Evolutionary conservation across 1,140 invertebrate genomes (phyloP).

Genomic region (Heliconius hermathena): DNA sequence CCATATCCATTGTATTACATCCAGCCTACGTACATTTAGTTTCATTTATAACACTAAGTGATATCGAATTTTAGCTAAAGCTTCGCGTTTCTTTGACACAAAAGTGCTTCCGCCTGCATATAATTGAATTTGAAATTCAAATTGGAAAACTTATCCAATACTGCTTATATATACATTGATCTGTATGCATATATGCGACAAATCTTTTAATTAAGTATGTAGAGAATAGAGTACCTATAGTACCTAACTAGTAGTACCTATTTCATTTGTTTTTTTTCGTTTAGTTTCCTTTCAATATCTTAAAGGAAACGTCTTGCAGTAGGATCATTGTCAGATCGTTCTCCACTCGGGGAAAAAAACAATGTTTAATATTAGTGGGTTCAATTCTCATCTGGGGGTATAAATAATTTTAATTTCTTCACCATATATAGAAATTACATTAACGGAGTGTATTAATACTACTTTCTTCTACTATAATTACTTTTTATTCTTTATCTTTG

Average conservation of each 20-base stretch:
- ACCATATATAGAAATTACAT: too few relatives aligned
- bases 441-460: too few relatives aligned
- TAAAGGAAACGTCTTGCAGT: too few relatives aligned
- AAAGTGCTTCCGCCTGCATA: conserved; percentile 21
- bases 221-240: not conserved
- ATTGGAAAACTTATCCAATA: conserved; percentile 15
- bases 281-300: not conserved
- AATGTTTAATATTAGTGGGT: too few relatives aligned
- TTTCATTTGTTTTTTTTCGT: not conserved
- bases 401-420: too few relatives aligned
- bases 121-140: conserved; percentile 34
- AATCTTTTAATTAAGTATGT: not conserved
- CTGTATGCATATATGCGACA: not conserved
- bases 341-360: too few relatives aligned
- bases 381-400: too few relatives aligned
- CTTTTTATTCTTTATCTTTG: too few relatives aligned
- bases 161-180: not conserved
- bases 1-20: not conserved
- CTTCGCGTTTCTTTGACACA: conserved; percentile 21
- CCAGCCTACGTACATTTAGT: not conserved
- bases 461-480: too few relatives aligned
- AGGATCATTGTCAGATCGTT: too few relatives aligned
- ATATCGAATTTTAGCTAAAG: conserved; percentile 22
- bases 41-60: not conserved
- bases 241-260: too few relatives aligned